phyloP scores from a whole-genome alignment of 2,888 invertebrate species.

The Zhengitettix transpicula region DNA sequence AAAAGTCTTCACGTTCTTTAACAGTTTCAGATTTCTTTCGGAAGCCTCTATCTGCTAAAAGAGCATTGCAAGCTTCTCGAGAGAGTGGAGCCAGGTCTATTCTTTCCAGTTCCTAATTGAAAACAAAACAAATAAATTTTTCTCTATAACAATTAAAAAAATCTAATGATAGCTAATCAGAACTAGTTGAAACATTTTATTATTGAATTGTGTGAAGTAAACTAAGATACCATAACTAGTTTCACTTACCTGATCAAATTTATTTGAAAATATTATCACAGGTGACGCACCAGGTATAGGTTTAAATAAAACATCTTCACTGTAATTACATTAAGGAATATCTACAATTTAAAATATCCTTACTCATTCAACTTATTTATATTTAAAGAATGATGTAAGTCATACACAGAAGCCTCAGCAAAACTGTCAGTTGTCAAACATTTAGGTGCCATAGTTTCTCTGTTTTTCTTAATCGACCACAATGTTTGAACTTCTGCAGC shows the following conservation, averaged over 20 bases:
- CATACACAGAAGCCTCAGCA: slow-evolving; percentile 57
- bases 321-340: slow-evolving; percentile 13
- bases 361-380: not conserved
- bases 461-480: slow-evolving; percentile 39
- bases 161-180: no score
- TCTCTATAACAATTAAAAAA: no score
- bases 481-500: slow-evolving; percentile 51
- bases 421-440: slow-evolving; percentile 36
- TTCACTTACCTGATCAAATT: slow-evolving; percentile 27
- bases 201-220: not conserved
- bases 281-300: slow-evolving; percentile 49
- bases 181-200: no score
- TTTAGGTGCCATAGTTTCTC: slow-evolving; percentile 41
- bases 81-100: slow-evolving; percentile 36
- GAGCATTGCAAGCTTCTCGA: slow-evolving; percentile 48
- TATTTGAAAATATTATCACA: slow-evolving; percentile 41
- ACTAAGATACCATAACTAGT: not conserved
- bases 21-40: slow-evolving; percentile 20
- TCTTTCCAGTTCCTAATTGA: slow-evolving; percentile 39
- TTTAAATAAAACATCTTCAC: slow-evolving; percentile 39
- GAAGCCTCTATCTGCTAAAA: slow-evolving; percentile 43
- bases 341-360: not conserved
- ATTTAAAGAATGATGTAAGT: slow-evolving; percentile 50
- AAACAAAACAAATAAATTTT: not conserved
- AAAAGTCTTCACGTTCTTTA: not conserved